These are phyloP conservation scores for Ditylenchus weischeri DNA, from an alignment of 2,888 invertebrate genomes.

Conservation along the genomic window DNA sequence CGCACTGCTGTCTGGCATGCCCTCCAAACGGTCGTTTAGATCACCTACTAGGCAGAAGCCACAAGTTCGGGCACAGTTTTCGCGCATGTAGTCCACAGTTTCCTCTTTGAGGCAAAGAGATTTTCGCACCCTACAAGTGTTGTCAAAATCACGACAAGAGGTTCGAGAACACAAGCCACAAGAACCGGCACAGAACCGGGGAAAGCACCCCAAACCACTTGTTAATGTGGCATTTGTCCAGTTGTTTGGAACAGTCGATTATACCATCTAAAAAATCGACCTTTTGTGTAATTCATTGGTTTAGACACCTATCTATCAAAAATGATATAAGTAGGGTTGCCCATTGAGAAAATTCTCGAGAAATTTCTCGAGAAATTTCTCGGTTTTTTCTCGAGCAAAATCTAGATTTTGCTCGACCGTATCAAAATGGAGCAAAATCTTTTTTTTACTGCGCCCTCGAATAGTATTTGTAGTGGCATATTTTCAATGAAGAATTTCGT, in stretches of 20 bases:
- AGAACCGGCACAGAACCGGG: slow-evolving; percentile 39
- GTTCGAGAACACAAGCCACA: slow-evolving; percentile 34
- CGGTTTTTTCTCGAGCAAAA: too few relatives aligned
- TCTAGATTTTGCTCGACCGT: too few relatives aligned
- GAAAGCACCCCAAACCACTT: slow-evolving; percentile 40
- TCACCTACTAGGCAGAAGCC: slow-evolving; percentile 38
- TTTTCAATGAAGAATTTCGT: too few relatives aligned
- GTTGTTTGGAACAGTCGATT: slow-evolving; percentile 38
- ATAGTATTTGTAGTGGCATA: too few relatives aligned
- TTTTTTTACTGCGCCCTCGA: too few relatives aligned
- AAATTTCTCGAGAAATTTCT: too few relatives aligned
- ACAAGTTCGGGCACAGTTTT: slow-evolving; percentile 38
- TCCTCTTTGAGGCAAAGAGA: slow-evolving; percentile 25
- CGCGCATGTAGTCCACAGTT: slow-evolving; percentile 34
- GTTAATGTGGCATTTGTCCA: slow-evolving; percentile 34
- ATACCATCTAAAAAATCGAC: slow-evolving; percentile 22
- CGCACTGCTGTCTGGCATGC: slow-evolving; percentile 11
- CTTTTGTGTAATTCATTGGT: too few relatives aligned
- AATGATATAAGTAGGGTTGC: too few relatives aligned
- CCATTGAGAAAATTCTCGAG: too few relatives aligned
- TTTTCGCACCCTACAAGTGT: slow-evolving; percentile 31
- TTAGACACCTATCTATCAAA: too few relatives aligned
- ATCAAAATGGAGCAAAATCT: too few relatives aligned
- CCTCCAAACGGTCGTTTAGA: slow-evolving; percentile 17
- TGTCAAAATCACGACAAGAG: slow-evolving; percentile 30